Evolutionary conservation across 2,113 vertebrate species (phyloP), one percentile per base, ranked within the genome.

Genomic region (Nibea albiflora): DNA sequence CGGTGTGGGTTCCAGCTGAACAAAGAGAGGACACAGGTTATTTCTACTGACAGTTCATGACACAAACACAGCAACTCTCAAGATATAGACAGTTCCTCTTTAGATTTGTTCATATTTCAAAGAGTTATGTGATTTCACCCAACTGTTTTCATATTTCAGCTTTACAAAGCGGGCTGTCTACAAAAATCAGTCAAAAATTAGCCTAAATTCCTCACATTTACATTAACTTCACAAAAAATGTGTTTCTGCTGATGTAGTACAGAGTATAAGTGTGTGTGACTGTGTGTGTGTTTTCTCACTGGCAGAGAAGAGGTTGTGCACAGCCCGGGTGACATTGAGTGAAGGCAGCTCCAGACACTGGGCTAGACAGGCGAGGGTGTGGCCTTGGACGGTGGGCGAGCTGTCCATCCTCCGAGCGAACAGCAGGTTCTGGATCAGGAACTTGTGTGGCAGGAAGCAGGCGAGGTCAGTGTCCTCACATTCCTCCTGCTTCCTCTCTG

Each of bases 401-500:
- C 89, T 89, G 81, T 99, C 98, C 0, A 92, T 95, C 78, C 96
- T 96, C 4, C 95, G 95, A 2, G 94, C 92, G 19, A 98, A 97
- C 82, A 99, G 91, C 84, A 98, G 93, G 64, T 89, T 91, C 86
- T 97, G 97, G 14, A 98, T 95, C 76, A 99, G 88, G 84, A 97
- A 98, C 80, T 93, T 96, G 61, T 98, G 97, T 2, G 95, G 90
- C 6, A 98, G 84, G 71, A 96, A 96, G 20, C 46, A 70, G 53
- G 94, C 90, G 0, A 90, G 91, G 5, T 97, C 95, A 0, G 75
- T 66, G 5, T 95, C 85, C 44, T 95, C n/a, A 5, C 92, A 85
- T 14, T 64, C 81, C 4, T 94, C 94, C 0, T 5, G n/a, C 0
- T 17, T 89, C 69, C 96, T 94, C 89, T 98, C 97, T 0, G 96